These are phyloP conservation scores for Nerophis ophidion DNA, from an alignment of 2,113 vertebrate genomes.

Conservation along the genomic window DNA sequence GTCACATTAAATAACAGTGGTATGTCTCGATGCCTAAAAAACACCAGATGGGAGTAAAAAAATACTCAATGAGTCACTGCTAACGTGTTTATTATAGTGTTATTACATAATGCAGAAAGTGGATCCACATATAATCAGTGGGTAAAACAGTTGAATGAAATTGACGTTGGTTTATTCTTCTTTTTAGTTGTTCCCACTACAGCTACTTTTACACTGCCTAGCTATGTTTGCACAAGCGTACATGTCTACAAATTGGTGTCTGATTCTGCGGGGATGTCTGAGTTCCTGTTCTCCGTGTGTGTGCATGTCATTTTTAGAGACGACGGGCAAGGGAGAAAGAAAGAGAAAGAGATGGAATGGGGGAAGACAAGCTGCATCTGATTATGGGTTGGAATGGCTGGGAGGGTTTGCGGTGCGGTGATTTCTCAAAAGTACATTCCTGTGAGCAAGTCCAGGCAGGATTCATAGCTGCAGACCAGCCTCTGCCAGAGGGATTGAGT, in stretches of 20 bases:
- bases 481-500: constrained; percentile 49
- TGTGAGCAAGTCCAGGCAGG: constrained; percentile 59
- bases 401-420: constrained; percentile 60
- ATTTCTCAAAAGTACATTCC: constrained; percentile 75
- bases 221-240: constrained; percentile 36
- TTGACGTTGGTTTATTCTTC: not conserved
- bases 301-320: constrained; percentile 38
- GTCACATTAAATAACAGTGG: not conserved
- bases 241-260: constrained; percentile 44
- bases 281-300: constrained; percentile 31
- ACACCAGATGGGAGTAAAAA: not conserved
- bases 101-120: not conserved
- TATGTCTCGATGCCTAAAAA: not conserved
- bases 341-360: constrained; percentile 51
- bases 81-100: not conserved
- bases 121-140: not conserved
- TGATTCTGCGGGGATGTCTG: constrained; percentile 44
- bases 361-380: constrained; percentile 70
- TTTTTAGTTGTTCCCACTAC: not conserved
- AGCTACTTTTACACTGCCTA: constrained; percentile 6
- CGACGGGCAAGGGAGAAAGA: constrained; percentile 15
- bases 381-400: constrained; percentile 71
- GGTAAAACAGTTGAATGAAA: not conserved
- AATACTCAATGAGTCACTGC: not conserved
- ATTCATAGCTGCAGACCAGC: constrained; percentile 40